These are phyloP conservation scores for Callorhinus ursinus DNA, from an alignment of 2,113 vertebrate species.

Conservation along the genomic window DNA sequence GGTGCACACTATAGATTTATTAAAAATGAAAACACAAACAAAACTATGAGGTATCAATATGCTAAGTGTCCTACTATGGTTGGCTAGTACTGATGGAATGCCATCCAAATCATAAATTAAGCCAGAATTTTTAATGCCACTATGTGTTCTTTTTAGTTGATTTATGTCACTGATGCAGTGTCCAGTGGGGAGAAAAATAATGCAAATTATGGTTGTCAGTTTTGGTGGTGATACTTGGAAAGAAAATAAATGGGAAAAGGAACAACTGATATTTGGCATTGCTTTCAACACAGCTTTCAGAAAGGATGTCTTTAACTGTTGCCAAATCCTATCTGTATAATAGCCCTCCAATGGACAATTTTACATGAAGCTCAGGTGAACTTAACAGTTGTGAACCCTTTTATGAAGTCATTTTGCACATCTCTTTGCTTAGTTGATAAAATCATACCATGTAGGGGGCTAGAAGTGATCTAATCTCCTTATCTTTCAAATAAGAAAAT, in stretches of 20 bases:
- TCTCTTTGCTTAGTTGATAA: not conserved
- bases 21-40: constrained; percentile 34
- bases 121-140: constrained; percentile 45
- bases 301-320: not conserved
- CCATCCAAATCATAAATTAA: constrained; percentile 54
- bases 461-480: not conserved
- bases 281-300: not conserved
- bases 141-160: not conserved
- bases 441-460: not conserved
- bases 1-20: not conserved
- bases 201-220: not conserved
- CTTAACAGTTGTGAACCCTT: not conserved
- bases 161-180: not conserved
- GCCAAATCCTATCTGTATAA: not conserved
- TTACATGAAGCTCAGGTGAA: not conserved
- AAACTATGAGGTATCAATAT: not conserved
- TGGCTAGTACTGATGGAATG: constrained; percentile 11
- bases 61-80: constrained; percentile 30
- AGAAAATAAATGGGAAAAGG: not conserved
- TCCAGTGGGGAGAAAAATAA: not conserved
- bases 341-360: not conserved
- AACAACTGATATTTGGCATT: not conserved
- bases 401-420: not conserved
- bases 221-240: not conserved
- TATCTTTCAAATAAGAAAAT: not conserved